Conservation (phyloP, 2,888 invertebrate species). For the Tuta absoluta region DNA sequence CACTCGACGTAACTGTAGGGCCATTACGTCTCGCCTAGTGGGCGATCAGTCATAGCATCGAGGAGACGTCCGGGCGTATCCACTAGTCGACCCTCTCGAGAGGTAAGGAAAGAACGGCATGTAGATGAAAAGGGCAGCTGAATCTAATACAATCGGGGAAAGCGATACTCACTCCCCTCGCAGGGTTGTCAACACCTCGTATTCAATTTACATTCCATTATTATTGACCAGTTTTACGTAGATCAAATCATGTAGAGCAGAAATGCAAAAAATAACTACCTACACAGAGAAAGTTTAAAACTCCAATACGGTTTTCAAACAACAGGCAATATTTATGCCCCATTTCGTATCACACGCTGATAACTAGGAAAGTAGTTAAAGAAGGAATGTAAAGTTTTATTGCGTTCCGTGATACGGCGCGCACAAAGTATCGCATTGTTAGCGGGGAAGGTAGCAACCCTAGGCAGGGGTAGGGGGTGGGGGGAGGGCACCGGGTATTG, state of each 20-base stretch:
- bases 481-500: constrained; percentile 71
- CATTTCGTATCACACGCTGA: constrained; percentile 68
- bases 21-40: constrained; percentile 17
- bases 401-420: constrained; percentile 69
- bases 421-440: constrained; percentile 74
- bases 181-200: constrained; percentile 60
- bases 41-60: constrained; percentile 41
- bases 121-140: constrained; percentile 81
- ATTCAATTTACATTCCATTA: constrained; percentile 1
- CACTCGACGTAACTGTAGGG: constrained; percentile 22
- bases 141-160: constrained; percentile 81
- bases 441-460: constrained; percentile 53
- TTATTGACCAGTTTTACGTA: background rate
- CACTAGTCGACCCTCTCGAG: constrained; percentile 63
- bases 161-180: constrained; percentile 68
- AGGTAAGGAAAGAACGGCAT: constrained; percentile 70
- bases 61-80: constrained; percentile 53
- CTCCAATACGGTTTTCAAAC: constrained; percentile 35
- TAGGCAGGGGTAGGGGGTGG: constrained; percentile 43
- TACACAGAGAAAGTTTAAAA: background rate
- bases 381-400: constrained; percentile 77
- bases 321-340: constrained; percentile 57
- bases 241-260: background rate
- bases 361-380: constrained; percentile 76
- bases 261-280: background rate